Evolutionary conservation across 1,140 invertebrate species (phyloP), one percentile per base, ranked within the genome.

Genomic region (Pinna nobilis): DNA sequence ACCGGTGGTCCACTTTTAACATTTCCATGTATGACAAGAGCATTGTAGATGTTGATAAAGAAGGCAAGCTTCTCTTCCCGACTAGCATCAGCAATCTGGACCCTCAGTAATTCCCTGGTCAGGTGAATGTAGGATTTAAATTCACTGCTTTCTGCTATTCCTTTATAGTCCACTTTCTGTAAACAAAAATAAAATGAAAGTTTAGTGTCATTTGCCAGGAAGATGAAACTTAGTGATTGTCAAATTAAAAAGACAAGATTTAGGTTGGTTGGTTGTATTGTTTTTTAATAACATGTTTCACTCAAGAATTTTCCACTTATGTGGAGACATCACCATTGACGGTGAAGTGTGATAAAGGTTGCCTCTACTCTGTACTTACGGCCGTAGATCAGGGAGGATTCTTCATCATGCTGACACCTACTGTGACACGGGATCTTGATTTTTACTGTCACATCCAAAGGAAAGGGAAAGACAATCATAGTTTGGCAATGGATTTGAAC

Each of bases 31-130:
- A 90, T 84, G 1, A 90, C 85, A 35, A 90, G 77, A 30, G 89
- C 87, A 81, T 90, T 90, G 76, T 90, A 90, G 39, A 90, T 79
- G 69, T 90, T 90, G 68, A 90, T 84, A 79, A 90, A 90, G 66
- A 90, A 87, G 9, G 90, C 88, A 11, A 90, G 61, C 66, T 89
- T 86, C 68, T 90, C 89, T 49, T 89, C 85, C 9, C 75, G 50
- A 7, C 70, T 83, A 0, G 83, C 79, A 18, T 79, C 75, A 3
- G 70, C 78, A 25, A 90, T 75, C 37, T 86, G 57, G 18, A 89
- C 82, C 55, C 85, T 63, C 57, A 84, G 79, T 4, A 88, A 76
- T 60, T 87, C 80, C 49, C 77, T 79, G 0, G 85, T 84, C 20
- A 86, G 39, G 13, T 44, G 50, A 15, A 72, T 51, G 67, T 88